These are phyloP conservation scores for Crotophaga sulcirostris DNA, from an alignment of 2,113 vertebrate species.

Conservation along the genomic window DNA sequence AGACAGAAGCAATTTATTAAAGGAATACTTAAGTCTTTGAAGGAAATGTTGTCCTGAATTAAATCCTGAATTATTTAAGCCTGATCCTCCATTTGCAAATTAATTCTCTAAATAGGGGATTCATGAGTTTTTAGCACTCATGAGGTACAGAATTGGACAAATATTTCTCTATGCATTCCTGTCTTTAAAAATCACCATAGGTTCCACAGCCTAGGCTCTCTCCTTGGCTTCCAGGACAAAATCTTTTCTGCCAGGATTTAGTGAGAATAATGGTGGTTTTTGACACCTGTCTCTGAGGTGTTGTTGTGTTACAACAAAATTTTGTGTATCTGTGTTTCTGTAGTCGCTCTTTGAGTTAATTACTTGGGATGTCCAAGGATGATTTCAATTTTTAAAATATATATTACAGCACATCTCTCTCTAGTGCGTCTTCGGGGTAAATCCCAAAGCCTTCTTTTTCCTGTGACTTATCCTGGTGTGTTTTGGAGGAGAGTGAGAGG, in stretches of 20 bases:
- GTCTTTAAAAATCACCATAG: not conserved
- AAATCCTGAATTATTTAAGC: not conserved
- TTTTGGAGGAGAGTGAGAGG: not conserved
- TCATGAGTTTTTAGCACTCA: fast-evolving
- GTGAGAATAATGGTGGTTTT: not conserved
- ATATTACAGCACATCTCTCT: not conserved
- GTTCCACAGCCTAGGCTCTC: not conserved
- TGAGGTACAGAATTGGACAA: not conserved
- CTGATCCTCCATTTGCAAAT: not conserved
- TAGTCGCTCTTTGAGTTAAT: not conserved
- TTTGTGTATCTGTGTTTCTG: not conserved
- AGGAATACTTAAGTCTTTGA: not conserved
- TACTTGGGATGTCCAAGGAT: fast-evolving
- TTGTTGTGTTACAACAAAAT: too few relatives aligned
- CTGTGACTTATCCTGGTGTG: not conserved
- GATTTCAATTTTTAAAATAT: not conserved
- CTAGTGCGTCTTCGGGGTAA: not conserved
- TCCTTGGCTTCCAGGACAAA: not conserved
- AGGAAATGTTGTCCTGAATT: not conserved
- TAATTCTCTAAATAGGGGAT: not conserved
- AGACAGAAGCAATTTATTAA: not conserved
- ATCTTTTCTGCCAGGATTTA: not conserved
- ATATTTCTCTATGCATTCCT: not conserved
- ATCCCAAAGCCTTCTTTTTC: not conserved
- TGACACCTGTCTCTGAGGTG: not conserved